Conservation (phyloP, 2,113 vertebrate species). For the Antechinus flavipes region DNA sequence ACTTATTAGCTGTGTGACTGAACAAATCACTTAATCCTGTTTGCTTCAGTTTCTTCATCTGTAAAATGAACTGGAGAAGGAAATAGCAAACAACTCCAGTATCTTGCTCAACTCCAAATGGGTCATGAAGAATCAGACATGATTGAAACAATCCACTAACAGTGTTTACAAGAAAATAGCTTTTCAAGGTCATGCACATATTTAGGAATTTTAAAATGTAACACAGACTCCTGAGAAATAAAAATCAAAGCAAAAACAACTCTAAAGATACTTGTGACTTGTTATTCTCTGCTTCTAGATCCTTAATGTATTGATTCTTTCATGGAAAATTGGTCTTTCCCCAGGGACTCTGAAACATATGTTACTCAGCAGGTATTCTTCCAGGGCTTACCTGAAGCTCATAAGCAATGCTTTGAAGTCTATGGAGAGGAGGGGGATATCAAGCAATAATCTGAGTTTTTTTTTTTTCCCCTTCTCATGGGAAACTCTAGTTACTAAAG, state of each 20-base stretch:
- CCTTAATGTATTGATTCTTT: slow-evolving; percentile 39
- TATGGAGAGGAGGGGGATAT: background rate
- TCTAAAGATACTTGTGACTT: slow-evolving; percentile 19
- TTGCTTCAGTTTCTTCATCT: background rate
- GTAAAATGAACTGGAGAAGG: background rate
- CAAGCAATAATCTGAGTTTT: slow-evolving; percentile 36
- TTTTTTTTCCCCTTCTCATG: background rate
- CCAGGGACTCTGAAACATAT: slow-evolving; percentile 53
- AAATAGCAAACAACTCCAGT: background rate
- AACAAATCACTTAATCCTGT: background rate
- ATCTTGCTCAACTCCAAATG: background rate
- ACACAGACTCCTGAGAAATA: background rate
- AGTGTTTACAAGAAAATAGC: background rate
- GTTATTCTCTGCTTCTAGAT: slow-evolving; percentile 49
- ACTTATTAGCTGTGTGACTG: background rate
- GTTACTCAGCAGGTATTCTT: slow-evolving; percentile 45
- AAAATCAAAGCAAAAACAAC: slow-evolving; percentile 21
- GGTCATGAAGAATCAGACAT: background rate
- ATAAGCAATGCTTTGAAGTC: slow-evolving; percentile 49
- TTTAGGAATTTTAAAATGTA: slow-evolving; percentile 37
- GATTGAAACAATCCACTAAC: background rate
- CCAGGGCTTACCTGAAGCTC: slow-evolving; percentile 53
- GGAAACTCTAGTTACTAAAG: slow-evolving; percentile 49
- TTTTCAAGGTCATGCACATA: slow-evolving; percentile 2
- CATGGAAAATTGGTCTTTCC: slow-evolving; percentile 60